Conservation (phyloP, 2,113 vertebrate genomes). For the Morone saxatilis region DNA sequence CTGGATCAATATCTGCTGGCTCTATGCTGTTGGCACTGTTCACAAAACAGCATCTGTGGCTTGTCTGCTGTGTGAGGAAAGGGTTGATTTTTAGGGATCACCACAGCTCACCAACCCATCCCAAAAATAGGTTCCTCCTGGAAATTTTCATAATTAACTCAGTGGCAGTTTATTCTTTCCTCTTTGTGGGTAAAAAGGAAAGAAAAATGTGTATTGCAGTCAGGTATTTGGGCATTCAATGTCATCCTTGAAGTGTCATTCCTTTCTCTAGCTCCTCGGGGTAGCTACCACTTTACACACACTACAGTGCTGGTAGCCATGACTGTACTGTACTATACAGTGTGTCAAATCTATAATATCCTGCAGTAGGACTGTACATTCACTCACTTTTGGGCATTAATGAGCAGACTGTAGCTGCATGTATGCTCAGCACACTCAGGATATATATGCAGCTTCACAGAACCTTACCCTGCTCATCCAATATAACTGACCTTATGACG, state of each 20-base stretch:
- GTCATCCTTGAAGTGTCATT: not conserved
- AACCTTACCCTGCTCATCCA: not conserved
- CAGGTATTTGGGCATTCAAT: not conserved
- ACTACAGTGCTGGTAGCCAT: not conserved
- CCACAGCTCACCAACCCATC: not conserved
- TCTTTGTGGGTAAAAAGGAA: not conserved
- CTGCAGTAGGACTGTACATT: not conserved
- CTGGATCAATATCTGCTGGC: slow-evolving; percentile 40
- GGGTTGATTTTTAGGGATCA: not conserved
- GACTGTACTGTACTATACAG: not conserved
- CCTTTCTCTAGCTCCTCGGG: not conserved
- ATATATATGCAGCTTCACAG: not conserved
- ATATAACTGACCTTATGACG: not conserved
- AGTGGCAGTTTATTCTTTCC: not conserved
- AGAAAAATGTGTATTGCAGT: not conserved
- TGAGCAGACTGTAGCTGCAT: not conserved
- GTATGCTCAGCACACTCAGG: not conserved
- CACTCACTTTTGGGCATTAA: not conserved
- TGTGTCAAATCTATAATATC: not conserved
- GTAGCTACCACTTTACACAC: not conserved
- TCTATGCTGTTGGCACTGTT: slow-evolving; percentile 12
- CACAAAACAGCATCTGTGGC: slow-evolving; percentile 21
- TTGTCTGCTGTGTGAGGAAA: slow-evolving; percentile 26
- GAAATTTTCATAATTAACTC: slow-evolving; percentile 10
- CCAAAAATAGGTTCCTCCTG: not conserved